A percentile compares a stretch with the other conserved stretches of the same genome.
phyloP scores from a whole-genome alignment of 2,888 invertebrate species.

The Steinernema carpocapsae region DNA sequence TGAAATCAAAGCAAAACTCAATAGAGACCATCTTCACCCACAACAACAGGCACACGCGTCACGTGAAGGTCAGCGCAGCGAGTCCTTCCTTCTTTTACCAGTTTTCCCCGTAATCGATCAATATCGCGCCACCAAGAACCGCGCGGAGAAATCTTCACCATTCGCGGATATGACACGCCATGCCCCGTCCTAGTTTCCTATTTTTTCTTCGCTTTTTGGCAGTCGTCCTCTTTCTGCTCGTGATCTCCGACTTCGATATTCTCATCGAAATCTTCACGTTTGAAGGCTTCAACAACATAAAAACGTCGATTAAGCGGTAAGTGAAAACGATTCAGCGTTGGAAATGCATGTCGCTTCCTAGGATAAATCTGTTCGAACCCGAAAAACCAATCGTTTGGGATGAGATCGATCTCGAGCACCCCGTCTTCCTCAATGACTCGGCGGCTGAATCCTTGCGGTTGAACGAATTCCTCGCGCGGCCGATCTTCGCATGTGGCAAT shows the following conservation, averaged over 20 bases:
- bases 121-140: conserved; percentile 13
- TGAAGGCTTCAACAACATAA: conserved; percentile 17
- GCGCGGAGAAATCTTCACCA: conserved; percentile 18
- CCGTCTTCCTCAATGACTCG: conserved; percentile 26
- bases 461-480: conserved; percentile 38
- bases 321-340: neutral
- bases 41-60: neutral
- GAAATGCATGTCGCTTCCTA: neutral
- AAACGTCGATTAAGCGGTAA: conserved; percentile 5
- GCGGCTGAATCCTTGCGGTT: conserved; percentile 29
- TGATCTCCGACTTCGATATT: neutral
- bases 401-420: conserved; percentile 4
- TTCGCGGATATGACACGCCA: conserved; percentile 1
- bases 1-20: neutral
- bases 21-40: neutral
- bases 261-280: conserved; percentile 11
- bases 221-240: neutral
- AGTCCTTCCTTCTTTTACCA: neutral
- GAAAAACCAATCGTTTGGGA: conserved; percentile 5
- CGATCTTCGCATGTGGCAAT: conserved; percentile 9
- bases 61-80: conserved; percentile 4
- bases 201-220: neutral
- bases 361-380: neutral
- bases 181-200: conserved; percentile 30
- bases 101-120: conserved; percentile 4